phyloP scores from a whole-genome alignment of 1,140 invertebrate genomes.

The Drosophila ambigua region DNA sequence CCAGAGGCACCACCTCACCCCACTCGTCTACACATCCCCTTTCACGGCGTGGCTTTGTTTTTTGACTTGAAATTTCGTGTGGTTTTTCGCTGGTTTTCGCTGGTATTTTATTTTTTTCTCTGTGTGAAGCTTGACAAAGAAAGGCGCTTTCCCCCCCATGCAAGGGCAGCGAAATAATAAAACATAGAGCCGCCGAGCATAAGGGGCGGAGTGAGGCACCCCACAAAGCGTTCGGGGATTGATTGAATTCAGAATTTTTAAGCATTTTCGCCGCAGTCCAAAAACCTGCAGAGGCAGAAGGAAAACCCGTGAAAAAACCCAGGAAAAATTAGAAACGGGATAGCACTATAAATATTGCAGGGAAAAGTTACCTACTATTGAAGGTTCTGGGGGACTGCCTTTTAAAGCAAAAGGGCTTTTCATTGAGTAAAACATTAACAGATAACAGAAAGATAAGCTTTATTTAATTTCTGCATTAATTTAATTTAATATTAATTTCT shows the following conservation, averaged over 20 bases:
- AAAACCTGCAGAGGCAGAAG: constrained; percentile 55
- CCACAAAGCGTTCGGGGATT: constrained; percentile 72
- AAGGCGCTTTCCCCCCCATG: constrained; percentile 37
- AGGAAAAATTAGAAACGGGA: constrained; percentile 12
- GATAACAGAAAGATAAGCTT: no score
- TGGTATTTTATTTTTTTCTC: not conserved
- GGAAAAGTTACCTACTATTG: not conserved
- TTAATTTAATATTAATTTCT: no score
- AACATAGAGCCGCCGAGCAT: constrained; percentile 22
- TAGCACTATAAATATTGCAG: constrained; percentile 21
- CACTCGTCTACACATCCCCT: no score
- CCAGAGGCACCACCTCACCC: not conserved
- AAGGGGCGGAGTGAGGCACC: constrained; percentile 10
- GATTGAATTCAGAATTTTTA: constrained; percentile 81
- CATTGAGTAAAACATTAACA: no score
- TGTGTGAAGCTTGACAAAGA: constrained; percentile 24
- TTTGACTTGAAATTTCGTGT: constrained; percentile 14
- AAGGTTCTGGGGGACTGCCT: not conserved
- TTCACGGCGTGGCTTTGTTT: constrained; percentile 16
- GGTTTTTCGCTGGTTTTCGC: constrained; percentile 20
- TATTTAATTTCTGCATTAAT: no score
- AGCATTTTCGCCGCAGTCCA: constrained; percentile 71
- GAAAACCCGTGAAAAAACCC: constrained; percentile 1
- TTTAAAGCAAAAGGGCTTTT: not conserved
- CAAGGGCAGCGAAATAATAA: constrained; percentile 55